Conservation (phyloP, 2,888 invertebrate species). For the Himalopsyche tibetana region DNA sequence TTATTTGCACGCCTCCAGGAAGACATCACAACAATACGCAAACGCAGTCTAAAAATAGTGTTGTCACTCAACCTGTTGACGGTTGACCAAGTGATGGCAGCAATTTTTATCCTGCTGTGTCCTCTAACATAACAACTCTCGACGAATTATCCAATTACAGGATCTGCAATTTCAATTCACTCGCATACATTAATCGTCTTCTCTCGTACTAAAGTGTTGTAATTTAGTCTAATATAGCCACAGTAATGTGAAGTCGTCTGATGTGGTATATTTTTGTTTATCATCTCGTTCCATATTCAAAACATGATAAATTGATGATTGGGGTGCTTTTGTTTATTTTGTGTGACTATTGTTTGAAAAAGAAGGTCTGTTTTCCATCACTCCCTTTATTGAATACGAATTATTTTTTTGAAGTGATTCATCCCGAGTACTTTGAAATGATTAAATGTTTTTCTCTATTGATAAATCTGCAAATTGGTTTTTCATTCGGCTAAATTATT, state of each 20-base stretch:
- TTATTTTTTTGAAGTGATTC: no score
- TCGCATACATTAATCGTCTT: slow-evolving; percentile 27
- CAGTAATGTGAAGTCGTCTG: slow-evolving; percentile 14
- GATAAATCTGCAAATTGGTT: no score
- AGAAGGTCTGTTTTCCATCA: slow-evolving; percentile 4
- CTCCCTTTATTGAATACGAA: background rate
- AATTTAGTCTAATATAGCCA: slow-evolving; percentile 34
- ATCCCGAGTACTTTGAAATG: no score
- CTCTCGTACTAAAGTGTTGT: slow-evolving; percentile 27
- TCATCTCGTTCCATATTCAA: slow-evolving; percentile 29
- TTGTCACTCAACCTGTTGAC: slow-evolving; percentile 34
- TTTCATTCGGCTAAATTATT: no score
- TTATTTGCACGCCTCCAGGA: background rate
- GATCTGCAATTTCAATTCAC: slow-evolving; percentile 44
- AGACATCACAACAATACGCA: slow-evolving; percentile 29
- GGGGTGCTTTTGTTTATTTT: slow-evolving; percentile 23
- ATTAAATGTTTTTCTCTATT: no score
- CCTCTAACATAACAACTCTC: slow-evolving; percentile 36
- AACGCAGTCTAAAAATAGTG: slow-evolving; percentile 7
- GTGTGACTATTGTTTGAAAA: slow-evolving; percentile 40
- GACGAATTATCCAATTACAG: slow-evolving; percentile 44
- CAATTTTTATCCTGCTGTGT: slow-evolving; percentile 38
- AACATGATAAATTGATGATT: slow-evolving; percentile 6
- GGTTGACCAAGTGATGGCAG: slow-evolving; percentile 37
- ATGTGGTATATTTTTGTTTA: slow-evolving; percentile 1